phyloP scores from a whole-genome alignment of 2,888 invertebrate species.

The Hirtodrosophila cameraria region DNA sequence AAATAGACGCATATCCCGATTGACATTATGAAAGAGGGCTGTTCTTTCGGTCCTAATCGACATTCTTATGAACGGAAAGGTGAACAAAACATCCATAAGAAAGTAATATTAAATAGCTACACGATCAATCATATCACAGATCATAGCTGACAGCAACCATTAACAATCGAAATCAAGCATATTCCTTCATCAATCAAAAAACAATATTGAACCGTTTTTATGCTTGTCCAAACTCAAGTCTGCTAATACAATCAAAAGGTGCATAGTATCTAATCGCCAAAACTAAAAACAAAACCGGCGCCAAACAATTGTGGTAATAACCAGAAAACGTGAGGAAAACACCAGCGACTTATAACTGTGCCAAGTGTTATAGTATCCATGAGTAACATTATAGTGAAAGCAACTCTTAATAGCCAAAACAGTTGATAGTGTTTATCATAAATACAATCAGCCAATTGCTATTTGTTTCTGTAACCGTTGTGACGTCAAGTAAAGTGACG shows the following conservation, averaged over 20 bases:
- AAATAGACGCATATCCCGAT: conserved; percentile 43
- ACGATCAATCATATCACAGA: no score
- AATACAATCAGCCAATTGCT: neutral
- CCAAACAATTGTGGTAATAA: conserved; percentile 1
- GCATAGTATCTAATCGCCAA: conserved; percentile 29
- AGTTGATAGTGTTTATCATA: conserved; percentile 23
- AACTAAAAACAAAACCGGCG: conserved; percentile 1
- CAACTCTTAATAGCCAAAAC: neutral
- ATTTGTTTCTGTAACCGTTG: conserved; percentile 21
- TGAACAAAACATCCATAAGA: no score
- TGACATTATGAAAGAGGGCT: neutral
- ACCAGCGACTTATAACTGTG: neutral
- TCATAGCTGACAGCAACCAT: no score
- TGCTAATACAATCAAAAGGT: neutral
- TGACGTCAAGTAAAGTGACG: conserved; percentile 62
- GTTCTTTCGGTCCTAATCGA: conserved; percentile 2
- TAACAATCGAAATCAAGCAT: neutral
- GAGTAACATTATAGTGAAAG: conserved; percentile 38
- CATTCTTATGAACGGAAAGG: no score
- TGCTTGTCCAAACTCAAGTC: neutral
- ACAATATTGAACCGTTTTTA: neutral
- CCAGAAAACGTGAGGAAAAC: conserved; percentile 7
- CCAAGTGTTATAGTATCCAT: conserved; percentile 9
- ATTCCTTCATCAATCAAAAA: conserved; percentile 16
- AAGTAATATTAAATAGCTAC: no score